A percentile compares a stretch with the other conserved stretches of the same genome.
Conservation (phyloP, 2,113 vertebrate species). For the Leucopsar rothschildi region DNA sequence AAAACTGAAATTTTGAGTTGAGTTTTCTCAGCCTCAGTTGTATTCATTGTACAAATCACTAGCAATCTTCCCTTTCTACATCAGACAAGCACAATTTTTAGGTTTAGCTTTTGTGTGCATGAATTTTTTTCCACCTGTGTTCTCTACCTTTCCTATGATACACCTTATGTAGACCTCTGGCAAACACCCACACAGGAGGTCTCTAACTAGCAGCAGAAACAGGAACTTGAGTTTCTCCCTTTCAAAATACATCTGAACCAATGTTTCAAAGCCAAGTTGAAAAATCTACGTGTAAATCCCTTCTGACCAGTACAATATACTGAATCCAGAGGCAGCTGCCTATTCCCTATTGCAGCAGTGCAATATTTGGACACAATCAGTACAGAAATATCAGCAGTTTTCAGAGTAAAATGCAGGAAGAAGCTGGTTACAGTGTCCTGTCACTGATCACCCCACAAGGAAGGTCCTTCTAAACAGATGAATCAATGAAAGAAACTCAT, state of each 20-base stretch:
- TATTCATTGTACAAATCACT: not conserved
- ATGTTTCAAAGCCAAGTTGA: not conserved
- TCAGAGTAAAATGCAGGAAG: not conserved
- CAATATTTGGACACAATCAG: not conserved
- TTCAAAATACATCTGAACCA: not conserved
- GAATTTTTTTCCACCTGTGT: not conserved
- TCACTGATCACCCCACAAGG: not conserved
- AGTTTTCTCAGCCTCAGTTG: not conserved
- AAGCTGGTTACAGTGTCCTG: not conserved
- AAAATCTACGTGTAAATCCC: not conserved
- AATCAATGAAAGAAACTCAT: not conserved
- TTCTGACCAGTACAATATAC: not conserved
- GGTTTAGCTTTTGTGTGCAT: not conserved
- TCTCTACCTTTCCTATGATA: not conserved
- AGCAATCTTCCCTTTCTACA: not conserved
- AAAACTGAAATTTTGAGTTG: not conserved
- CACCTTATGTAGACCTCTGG: accelerated
- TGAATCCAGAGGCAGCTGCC: not conserved
- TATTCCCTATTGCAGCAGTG: not conserved
- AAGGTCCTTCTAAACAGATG: not conserved
- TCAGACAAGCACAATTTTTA: not conserved
- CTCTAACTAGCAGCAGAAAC: not conserved
- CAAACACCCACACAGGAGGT: not conserved
- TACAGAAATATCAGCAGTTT: not conserved
- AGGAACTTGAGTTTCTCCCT: not conserved